Percentiles rank a stretch among this genome's conserved stretches.
These are phyloP conservation scores for Marronus borbonicus DNA, from an alignment of 2,888 invertebrate species.

Conservation along the genomic window DNA sequence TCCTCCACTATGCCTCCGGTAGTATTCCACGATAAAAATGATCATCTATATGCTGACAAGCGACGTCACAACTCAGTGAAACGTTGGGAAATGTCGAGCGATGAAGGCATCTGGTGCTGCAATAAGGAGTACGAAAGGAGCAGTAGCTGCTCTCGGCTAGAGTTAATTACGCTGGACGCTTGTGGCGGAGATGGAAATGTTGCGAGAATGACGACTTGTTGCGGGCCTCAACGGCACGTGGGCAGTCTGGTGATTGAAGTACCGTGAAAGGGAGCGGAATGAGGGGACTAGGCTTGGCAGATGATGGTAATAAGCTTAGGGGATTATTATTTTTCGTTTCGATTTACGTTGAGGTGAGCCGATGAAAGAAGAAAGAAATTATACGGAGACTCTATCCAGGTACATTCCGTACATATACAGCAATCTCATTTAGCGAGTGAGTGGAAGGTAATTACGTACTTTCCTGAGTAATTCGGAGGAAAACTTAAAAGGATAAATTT, in stretches of 20 bases:
- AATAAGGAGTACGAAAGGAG: conserved; percentile 34
- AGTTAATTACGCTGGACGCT: conserved; percentile 34
- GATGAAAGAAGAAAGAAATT: too few relatives aligned
- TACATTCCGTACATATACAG: too few relatives aligned
- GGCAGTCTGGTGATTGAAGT: conserved; percentile 9
- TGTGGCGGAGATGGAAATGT: background rate
- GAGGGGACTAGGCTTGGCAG: too few relatives aligned
- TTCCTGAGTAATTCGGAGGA: too few relatives aligned
- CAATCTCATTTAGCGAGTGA: too few relatives aligned
- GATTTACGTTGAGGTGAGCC: too few relatives aligned
- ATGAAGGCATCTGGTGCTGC: conserved; percentile 13
- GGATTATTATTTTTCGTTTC: too few relatives aligned
- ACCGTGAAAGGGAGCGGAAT: background rate
- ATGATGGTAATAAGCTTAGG: too few relatives aligned
- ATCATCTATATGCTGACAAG: background rate
- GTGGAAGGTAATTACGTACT: too few relatives aligned
- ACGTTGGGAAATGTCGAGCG: background rate
- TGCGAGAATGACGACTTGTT: conserved; percentile 4
- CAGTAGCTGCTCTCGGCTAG: conserved; percentile 44
- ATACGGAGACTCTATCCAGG: too few relatives aligned
- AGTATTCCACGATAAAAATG: conserved; percentile 8
- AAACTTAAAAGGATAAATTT: too few relatives aligned
- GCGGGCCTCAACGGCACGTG: background rate
- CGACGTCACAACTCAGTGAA: background rate
- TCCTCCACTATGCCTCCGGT: conserved; percentile 54